phyloP scores from a whole-genome alignment of 2,888 invertebrate genomes.

The Stenchaetothrips biformis region DNA sequence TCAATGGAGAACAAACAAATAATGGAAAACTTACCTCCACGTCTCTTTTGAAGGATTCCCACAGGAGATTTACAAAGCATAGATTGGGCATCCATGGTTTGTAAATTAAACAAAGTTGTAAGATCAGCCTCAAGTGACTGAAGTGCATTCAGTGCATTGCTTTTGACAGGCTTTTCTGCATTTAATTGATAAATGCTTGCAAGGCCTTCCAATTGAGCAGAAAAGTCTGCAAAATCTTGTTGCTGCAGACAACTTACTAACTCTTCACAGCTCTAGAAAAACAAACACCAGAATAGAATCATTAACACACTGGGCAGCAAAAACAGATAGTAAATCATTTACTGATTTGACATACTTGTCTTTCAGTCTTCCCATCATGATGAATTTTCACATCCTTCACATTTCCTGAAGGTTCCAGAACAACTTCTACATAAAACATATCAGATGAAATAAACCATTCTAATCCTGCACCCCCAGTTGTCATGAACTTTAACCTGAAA shows the following conservation, averaged over 20 bases:
- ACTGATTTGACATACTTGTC: slow-evolving; percentile 44
- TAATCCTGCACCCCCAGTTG: slow-evolving; percentile 69
- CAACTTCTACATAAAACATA: slow-evolving; percentile 92
- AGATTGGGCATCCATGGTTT: slow-evolving; percentile 64
- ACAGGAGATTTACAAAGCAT: slow-evolving; percentile 85
- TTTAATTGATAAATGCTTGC: slow-evolving; percentile 89
- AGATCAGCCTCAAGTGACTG: slow-evolving; percentile 89
- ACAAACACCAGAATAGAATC: slow-evolving; percentile 9
- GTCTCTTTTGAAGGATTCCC: slow-evolving; percentile 74
- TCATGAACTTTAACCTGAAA: slow-evolving; percentile 73
- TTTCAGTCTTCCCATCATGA: slow-evolving; percentile 75
- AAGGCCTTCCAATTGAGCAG: slow-evolving; percentile 83
- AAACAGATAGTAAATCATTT: neutral
- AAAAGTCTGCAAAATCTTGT: slow-evolving; percentile 88
- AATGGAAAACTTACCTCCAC: slow-evolving; percentile 58
- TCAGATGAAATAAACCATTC: slow-evolving; percentile 90
- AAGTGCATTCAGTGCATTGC: slow-evolving; percentile 86
- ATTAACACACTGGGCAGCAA: neutral
- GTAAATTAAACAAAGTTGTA: slow-evolving; percentile 70
- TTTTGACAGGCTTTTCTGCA: slow-evolving; percentile 91
- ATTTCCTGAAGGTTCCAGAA: slow-evolving; percentile 74
- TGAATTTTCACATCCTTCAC: slow-evolving; percentile 88
- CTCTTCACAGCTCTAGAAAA: slow-evolving; percentile 76
- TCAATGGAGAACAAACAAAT: neutral
- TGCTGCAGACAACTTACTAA: slow-evolving; percentile 74